Base-by-base conservation (phyloP, 2,888 invertebrate species). In the Andricus curvator region DNA sequence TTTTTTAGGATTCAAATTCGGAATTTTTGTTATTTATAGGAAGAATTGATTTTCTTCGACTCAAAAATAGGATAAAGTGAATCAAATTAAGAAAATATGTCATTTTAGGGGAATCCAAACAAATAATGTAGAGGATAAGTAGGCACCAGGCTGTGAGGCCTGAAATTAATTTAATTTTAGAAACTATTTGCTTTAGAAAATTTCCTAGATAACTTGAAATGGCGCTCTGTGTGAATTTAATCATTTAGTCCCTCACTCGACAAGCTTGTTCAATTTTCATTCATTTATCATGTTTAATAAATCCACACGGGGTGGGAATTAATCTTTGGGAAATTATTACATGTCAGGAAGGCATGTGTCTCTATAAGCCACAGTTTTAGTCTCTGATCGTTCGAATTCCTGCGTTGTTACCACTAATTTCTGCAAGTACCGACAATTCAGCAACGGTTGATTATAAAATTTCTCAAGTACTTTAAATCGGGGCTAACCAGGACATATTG, bases 331-430 rank as follows among this genome's bases (percentile, higher is more conserved):
- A 15, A 74, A 56, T 74, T 74, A 74, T 60, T 74, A 33, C 56
- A 56, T 74, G 74, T 56, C 74, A 74, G 33, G n/a, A 56, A 74
- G 74, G 74, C n/a, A 70, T 70, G 74, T 60, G 56, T 56, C 74
- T 56, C 29, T 60, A 51, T 70, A 60, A 74, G n/a, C 74, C 9
- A 33, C 13, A 11, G 33, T 56, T 70, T 51, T n/a, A 74, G 37
- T 60, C 70, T 15, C 29, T 51, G 5, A 51, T 17, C 33, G 29
- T 56, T 74, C 33, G n/a, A 74, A 74, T 74, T 74, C 74, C 74
- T 56, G n/a, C 13, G n/a, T 25, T 56, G 33, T 51, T 51, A 33
- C 51, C 11, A 20, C 56, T 33, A 74, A 56, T 74, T 74, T 29
- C 70, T 56, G 8, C 6, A 15, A 56, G 56, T 56, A 74, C 56